Percentiles rank a stretch among this genome's conserved stretches.
Evolutionary conservation across 2,888 invertebrate genomes (phyloP).

Genomic region (Anticlea derivata): DNA sequence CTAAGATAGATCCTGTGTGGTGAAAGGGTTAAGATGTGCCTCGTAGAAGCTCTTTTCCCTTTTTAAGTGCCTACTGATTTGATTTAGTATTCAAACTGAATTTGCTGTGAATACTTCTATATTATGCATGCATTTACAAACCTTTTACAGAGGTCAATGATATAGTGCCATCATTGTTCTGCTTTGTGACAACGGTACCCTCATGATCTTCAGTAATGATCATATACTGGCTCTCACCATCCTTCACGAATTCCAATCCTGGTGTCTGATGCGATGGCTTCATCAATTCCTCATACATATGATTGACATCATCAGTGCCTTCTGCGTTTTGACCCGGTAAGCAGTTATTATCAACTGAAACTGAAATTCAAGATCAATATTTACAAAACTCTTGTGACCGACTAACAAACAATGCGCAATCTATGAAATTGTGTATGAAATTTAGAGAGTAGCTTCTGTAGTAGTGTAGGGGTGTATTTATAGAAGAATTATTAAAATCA

Average conservation of each 20-base stretch:
- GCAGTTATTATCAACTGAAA: not conserved
- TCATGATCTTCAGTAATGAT: constrained; percentile 55
- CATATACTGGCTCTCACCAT: constrained; percentile 60
- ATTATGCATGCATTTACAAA: constrained; percentile 30
- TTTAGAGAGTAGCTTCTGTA: too few relatives aligned
- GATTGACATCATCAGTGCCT: constrained; percentile 43
- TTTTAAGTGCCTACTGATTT: too few relatives aligned
- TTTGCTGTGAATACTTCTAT: too few relatives aligned
- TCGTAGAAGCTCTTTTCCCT: too few relatives aligned
- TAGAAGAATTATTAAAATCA: too few relatives aligned
- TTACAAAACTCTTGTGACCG: too few relatives aligned
- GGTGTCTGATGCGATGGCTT: constrained; percentile 51
- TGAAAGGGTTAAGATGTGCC: too few relatives aligned
- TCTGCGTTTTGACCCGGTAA: constrained; percentile 32
- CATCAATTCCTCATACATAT: constrained; percentile 62
- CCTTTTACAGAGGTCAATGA: constrained; percentile 66
- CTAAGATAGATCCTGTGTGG: too few relatives aligned
- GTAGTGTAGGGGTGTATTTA: too few relatives aligned
- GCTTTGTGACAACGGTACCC: constrained; percentile 63
- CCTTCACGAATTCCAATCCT: constrained; percentile 60
- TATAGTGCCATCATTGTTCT: constrained; percentile 74
- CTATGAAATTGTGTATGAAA: too few relatives aligned
- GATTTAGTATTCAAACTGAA: too few relatives aligned
- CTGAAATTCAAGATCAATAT: not conserved
- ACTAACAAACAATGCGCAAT: too few relatives aligned